Conservation (phyloP, 2,888 invertebrate genomes). For the Limnephilus rhombicus region DNA sequence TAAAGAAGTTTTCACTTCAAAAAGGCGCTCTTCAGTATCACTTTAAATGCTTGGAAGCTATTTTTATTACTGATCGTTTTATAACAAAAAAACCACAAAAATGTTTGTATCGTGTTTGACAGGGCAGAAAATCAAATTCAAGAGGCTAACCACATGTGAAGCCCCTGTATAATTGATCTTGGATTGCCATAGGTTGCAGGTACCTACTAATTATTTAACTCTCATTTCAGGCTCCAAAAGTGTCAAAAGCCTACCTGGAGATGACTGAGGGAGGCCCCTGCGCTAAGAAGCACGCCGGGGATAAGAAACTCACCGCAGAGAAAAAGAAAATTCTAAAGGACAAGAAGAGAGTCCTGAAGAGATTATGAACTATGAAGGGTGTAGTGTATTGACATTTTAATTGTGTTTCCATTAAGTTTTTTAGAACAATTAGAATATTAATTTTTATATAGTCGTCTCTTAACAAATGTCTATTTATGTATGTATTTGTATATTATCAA, state of each 20-base stretch:
- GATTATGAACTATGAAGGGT: slow-evolving; percentile 82
- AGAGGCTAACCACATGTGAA: too few relatives aligned
- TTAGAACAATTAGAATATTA: slow-evolving; percentile 44
- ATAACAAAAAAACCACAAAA: too few relatives aligned
- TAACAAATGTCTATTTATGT: slow-evolving; percentile 34
- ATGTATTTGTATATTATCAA: slow-evolving; percentile 1
- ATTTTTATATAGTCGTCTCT: slow-evolving; percentile 39
- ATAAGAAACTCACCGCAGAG: slow-evolving; percentile 84
- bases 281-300: slow-evolving; percentile 91
- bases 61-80: neutral
- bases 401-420: slow-evolving; percentile 49
- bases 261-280: slow-evolving; percentile 82
- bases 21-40: neutral
- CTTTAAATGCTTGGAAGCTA: neutral
- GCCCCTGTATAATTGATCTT: too few relatives aligned
- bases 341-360: slow-evolving; percentile 90
- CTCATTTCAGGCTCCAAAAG: slow-evolving; percentile 75
- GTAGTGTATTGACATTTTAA: slow-evolving; percentile 39
- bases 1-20: too few relatives aligned
- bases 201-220: neutral
- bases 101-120: too few relatives aligned
- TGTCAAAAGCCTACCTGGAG: slow-evolving; percentile 73
- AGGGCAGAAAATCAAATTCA: too few relatives aligned
- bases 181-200: too few relatives aligned
- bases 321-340: slow-evolving; percentile 87